Evolutionary conservation across 2,797 vertebrate species (phyloP).

Genomic region (Mus spretus): DNA sequence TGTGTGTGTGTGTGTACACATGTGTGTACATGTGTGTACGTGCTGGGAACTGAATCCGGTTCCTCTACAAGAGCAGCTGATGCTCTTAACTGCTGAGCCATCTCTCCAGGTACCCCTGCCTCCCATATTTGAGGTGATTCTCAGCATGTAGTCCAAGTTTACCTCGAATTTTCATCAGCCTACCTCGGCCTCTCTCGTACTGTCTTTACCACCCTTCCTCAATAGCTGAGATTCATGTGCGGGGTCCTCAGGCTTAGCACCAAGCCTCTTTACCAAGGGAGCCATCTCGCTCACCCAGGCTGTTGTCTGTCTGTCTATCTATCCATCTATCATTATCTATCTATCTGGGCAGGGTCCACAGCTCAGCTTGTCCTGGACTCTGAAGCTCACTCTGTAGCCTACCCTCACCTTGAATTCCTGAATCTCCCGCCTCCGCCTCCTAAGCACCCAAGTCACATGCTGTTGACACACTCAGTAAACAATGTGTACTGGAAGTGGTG

Average conservation of each 20-base stretch:
- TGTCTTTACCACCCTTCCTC: neutral
- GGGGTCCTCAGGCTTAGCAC: neutral
- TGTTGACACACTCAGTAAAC: neutral
- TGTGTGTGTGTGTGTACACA: too few species aligned
- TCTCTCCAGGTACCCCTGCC: neutral
- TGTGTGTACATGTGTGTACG: too few species aligned
- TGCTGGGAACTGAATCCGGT: too few species aligned
- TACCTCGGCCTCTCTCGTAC: neutral
- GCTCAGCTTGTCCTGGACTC: neutral
- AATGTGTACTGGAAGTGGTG: too few species aligned
- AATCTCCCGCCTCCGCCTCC: neutral
- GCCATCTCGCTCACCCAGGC: neutral
- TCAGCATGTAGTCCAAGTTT: neutral
- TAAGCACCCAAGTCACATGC: neutral
- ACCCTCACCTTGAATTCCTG: neutral
- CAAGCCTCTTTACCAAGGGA: neutral
- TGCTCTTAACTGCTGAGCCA: neutral
- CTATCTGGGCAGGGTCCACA: neutral
- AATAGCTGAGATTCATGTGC: neutral
- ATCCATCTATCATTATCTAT: too few species aligned
- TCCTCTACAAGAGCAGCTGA: neutral
- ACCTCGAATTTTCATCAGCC: neutral
- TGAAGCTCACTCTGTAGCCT: neutral
- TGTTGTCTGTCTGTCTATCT: neutral
- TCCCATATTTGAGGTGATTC: neutral